Percentiles rank a stretch among this genome's conserved stretches.
phyloP scores from a whole-genome alignment of 2,797 vertebrate species.

The Atherinosoma microstoma region DNA sequence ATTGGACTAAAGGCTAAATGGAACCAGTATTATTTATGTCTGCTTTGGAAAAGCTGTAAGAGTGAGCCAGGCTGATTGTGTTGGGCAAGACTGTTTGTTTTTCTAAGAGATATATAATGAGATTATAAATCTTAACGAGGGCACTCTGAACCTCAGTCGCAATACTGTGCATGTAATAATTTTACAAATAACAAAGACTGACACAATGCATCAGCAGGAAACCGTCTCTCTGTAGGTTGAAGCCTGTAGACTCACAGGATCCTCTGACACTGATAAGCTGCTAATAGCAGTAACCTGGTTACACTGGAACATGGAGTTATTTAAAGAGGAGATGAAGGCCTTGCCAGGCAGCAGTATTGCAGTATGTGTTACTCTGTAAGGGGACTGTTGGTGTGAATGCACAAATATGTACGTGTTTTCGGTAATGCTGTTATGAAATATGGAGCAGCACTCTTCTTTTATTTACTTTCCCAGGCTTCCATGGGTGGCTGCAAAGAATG shows the following conservation, averaged over 20 bases:
- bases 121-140: constrained; percentile 4
- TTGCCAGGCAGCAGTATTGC: constrained; percentile 16
- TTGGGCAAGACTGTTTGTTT: neutral
- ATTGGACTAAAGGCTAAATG: neutral
- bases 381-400: neutral
- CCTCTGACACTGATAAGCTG: constrained; percentile 23
- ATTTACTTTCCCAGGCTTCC: constrained; percentile 25
- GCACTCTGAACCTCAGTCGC: neutral
- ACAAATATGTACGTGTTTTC: constrained; percentile 6
- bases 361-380: constrained; percentile 11
- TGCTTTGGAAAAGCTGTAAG: neutral
- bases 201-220: neutral
- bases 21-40: neutral
- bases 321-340: constrained; percentile 29
- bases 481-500: constrained; percentile 10
- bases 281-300: constrained; percentile 33
- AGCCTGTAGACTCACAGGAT: neutral
- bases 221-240: neutral
- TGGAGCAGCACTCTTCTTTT: constrained; percentile 18
- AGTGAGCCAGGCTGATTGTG: neutral
- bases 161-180: neutral
- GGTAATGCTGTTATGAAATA: constrained; percentile 1
- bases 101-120: neutral
- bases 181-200: constrained; percentile 11
- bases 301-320: constrained; percentile 30